Evolutionary conservation across 1,140 invertebrate genomes (phyloP).

Genomic region (Muscidifurax raptorellus): DNA sequence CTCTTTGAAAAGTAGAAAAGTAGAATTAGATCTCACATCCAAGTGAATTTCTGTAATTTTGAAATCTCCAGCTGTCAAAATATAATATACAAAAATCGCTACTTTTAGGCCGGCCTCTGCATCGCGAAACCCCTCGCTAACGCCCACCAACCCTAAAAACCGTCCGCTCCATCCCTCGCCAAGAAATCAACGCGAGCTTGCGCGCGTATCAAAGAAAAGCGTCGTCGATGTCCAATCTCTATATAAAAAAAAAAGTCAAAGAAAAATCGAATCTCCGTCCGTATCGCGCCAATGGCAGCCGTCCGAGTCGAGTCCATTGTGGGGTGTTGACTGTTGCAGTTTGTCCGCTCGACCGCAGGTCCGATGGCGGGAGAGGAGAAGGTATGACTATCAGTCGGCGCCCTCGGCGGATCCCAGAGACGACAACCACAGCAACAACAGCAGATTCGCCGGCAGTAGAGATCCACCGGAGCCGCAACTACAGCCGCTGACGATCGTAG

Average conservation of each 20-base stretch:
- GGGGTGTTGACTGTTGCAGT: conserved; percentile 76
- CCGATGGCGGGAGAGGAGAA: conserved; percentile 77
- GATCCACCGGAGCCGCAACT: neutral
- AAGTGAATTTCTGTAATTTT: too few species aligned
- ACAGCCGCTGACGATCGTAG: neutral
- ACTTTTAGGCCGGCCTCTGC: too few species aligned
- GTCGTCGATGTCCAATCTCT: neutral
- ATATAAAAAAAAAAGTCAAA: neutral
- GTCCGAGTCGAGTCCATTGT: conserved; percentile 70
- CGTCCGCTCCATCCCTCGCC: neutral
- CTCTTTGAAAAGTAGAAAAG: too few species aligned
- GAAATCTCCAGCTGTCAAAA: too few species aligned
- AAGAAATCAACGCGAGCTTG: neutral
- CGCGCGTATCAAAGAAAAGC: neutral
- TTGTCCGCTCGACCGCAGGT: conserved; percentile 77
- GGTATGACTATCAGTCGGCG: conserved; percentile 77
- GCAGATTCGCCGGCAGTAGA: conserved; percentile 43
- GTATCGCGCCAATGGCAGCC: conserved; percentile 69
- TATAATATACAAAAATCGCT: too few species aligned
- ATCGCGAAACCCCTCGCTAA: too few species aligned
- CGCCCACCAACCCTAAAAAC: too few species aligned
- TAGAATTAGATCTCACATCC: too few species aligned
- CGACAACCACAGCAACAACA: conserved; percentile 36
- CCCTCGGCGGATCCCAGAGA: conserved; percentile 57
- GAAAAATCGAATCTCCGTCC: conserved; percentile 52